A percentile compares a stretch with the other conserved stretches of the same genome.
Evolutionary conservation across 2,888 invertebrate genomes (phyloP).

Genomic region (Anoncus sp.): DNA sequence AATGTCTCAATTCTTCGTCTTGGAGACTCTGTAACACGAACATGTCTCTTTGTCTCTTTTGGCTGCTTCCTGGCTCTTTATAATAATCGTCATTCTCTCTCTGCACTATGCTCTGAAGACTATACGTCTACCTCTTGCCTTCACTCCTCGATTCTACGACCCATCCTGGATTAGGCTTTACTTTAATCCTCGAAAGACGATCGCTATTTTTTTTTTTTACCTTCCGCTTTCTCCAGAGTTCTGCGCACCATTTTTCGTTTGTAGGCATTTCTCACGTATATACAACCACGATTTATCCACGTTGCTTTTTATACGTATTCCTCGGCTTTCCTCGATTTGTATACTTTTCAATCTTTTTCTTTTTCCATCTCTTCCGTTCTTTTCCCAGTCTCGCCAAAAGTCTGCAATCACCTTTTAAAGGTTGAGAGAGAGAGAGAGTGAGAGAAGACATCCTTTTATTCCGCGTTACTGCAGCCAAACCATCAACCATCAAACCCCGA

Average conservation of each 20-base stretch:
- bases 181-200: conserved; percentile 73
- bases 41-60: too few species aligned
- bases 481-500: conserved; percentile 56
- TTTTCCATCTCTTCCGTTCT: conserved; percentile 20
- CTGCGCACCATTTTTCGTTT: not conserved
- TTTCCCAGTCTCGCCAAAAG: not conserved
- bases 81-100: conserved; percentile 25
- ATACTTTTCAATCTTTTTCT: conserved; percentile 25
- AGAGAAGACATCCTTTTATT: conserved; percentile 54
- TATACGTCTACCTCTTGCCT: not conserved
- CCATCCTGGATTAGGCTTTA: conserved; percentile 77
- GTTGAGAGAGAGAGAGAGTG: conserved; percentile 10
- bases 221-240: not conserved
- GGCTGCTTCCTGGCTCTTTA: not conserved
- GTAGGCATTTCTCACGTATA: not conserved
- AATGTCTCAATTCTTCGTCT: too few species aligned
- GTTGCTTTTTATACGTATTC: not conserved
- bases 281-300: not conserved
- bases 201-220: not conserved
- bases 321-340: conserved; percentile 5
- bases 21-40: too few species aligned
- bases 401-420: conserved; percentile 7
- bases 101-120: not conserved
- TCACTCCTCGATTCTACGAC: conserved; percentile 72
- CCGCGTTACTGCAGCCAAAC: conserved; percentile 33